A percentile compares a stretch with the other conserved stretches of the same genome.
phyloP scores from a whole-genome alignment of 2,888 invertebrate species.

The Machimus rusticus region DNA sequence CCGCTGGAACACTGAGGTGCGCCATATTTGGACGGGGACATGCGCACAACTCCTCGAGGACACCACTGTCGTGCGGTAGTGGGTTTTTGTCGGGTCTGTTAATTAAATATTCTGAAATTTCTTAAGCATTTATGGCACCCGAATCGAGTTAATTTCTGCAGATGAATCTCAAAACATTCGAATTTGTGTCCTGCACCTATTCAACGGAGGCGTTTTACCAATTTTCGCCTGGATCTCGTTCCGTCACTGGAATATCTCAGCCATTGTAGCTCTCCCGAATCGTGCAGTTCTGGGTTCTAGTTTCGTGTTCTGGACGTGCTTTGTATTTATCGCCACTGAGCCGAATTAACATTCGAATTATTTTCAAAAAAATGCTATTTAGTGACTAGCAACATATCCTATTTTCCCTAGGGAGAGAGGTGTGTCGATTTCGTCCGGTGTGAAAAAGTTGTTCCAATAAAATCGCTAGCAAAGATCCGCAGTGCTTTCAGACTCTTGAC shows the following conservation, averaged over 20 bases:
- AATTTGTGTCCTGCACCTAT: background rate
- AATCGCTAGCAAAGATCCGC: background rate
- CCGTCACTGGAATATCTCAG: conserved; percentile 5
- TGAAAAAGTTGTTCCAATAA: background rate
- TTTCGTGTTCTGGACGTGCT: conserved; percentile 25
- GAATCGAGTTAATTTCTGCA: background rate
- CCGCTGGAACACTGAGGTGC: conserved; percentile 3
- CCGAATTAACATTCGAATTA: background rate
- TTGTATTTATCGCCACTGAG: background rate
- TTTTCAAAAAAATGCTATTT: background rate
- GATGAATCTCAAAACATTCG: background rate
- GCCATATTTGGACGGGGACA: conserved; percentile 12
- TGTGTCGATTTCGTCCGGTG: background rate
- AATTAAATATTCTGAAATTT: background rate
- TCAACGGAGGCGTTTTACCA: background rate
- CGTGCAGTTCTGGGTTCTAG: background rate
- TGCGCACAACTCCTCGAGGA: background rate
- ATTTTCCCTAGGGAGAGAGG: background rate
- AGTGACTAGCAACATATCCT: background rate
- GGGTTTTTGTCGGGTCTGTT: background rate
- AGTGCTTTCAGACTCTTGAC: conserved; percentile 11
- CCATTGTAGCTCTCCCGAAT: background rate
- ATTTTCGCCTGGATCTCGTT: background rate
- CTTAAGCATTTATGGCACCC: background rate
- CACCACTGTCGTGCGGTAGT: background rate